Evolutionary conservation across 64 coral and sea anemone species (phyloP), one percentile per base, ranked within the genome.

Genomic region (Actinia tenebrosa): DNA sequence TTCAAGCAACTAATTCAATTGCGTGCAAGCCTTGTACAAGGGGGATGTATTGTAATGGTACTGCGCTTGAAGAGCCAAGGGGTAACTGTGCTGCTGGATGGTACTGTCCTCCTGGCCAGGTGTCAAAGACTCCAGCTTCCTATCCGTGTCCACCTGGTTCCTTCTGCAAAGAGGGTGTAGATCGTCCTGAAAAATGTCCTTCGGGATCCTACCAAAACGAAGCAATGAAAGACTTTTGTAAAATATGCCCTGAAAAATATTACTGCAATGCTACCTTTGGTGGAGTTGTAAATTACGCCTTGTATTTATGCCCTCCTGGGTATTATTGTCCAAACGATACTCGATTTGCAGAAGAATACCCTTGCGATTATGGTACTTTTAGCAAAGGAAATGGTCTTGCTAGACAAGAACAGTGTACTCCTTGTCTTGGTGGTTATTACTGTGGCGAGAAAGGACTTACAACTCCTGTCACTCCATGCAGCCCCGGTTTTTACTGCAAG

Each of bases 281-380:
- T 75, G 93, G 93, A 72, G 93, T 99, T 37, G 88, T 87, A 5
- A 93, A 90, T 10, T 99, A 95, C 71, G 64, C 56, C 43, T 62
- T 80, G 7, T 95, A 90, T 25, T 54, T 89, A 43, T 99, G 97
- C 80, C 90, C 90, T 80, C 80, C 80, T 1, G 97, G 97, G 2
- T 99, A 91, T 56, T 99, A 86, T 84, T 99, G 97, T 54, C 97
- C 97, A 10, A 99, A 93, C 84, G 88, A 88, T 16, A 99, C 97
- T 7, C 80, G 85, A 53, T 95, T 75, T 91, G 87, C 93, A 15
- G 91, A 95, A 53, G 86, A 95, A 55, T 88, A 91, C 27, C 93
- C 93, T 22, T 99, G 97, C 87, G 64, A 84, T 55, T 89, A 89
- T 84, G 97, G 97, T 11, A 99, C 97, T 16, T 99, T 95, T 68